phyloP scores from a whole-genome alignment of 2,113 vertebrate species.

The Pipa parva region DNA sequence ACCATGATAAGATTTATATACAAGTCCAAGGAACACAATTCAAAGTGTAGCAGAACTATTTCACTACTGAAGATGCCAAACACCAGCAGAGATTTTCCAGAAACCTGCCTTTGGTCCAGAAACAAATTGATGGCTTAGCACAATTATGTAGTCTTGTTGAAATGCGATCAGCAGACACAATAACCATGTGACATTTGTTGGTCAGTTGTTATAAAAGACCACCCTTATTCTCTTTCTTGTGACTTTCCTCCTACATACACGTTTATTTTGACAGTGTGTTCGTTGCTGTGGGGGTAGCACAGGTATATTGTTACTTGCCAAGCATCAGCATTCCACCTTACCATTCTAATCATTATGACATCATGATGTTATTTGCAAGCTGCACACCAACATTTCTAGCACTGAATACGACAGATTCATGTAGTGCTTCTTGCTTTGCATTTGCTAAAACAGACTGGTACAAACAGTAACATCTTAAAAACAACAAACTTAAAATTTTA shows the following conservation, averaged over 20 bases:
- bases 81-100: conserved; percentile 8
- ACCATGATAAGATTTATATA: neutral
- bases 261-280: conserved; percentile 3
- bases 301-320: neutral
- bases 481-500: no score
- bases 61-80: conserved; percentile 1
- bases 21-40: neutral
- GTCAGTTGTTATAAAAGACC: conserved; percentile 11
- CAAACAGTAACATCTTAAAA: no score
- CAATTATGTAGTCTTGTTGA: conserved; percentile 20
- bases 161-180: conserved; percentile 28
- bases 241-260: neutral
- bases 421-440: no score
- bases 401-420: no score
- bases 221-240: conserved; percentile 13
- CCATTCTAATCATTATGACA: neutral
- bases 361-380: neutral
- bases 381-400: neutral
- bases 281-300: neutral
- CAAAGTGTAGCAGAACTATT: conserved; percentile 2
- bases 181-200: conserved; percentile 1
- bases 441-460: no score
- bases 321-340: neutral
- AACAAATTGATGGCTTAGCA: conserved; percentile 10
- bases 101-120: neutral